phyloP scores from a whole-genome alignment of 1,140 invertebrate genomes.

The Thalassaphorura encarpata region DNA sequence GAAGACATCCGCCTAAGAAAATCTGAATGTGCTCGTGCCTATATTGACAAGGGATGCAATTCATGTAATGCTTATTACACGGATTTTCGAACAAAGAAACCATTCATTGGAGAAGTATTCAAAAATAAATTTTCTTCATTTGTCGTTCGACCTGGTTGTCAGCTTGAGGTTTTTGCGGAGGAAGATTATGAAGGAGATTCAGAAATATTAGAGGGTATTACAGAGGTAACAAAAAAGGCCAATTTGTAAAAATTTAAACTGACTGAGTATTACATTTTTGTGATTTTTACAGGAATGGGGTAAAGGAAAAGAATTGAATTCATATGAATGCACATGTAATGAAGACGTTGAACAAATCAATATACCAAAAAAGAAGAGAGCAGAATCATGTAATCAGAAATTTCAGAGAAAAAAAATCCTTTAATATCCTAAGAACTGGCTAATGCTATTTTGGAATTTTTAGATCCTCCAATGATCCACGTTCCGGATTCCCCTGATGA shows the following conservation, averaged over 20 bases:
- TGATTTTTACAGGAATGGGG: neutral
- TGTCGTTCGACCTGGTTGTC: slow-evolving; percentile 5
- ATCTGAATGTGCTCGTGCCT: slow-evolving; percentile 11
- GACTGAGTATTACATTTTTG: neutral
- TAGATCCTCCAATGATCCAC: slow-evolving; percentile 11
- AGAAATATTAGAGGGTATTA: neutral
- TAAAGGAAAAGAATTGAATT: neutral
- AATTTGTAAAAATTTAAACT: neutral
- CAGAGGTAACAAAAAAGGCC: too few relatives aligned
- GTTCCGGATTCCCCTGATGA: neutral
- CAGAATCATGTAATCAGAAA: neutral
- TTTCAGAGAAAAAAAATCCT: neutral
- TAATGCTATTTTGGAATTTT: neutral
- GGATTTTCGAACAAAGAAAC: neutral
- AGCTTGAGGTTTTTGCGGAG: slow-evolving; percentile 4
- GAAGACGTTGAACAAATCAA: neutral
- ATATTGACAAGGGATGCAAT: slow-evolving; percentile 10
- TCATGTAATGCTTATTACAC: slow-evolving; percentile 15
- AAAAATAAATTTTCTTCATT: slow-evolving; percentile 1
- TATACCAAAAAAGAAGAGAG: neutral
- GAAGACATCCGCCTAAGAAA: slow-evolving; percentile 11
- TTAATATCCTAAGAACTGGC: neutral
- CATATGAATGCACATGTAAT: neutral
- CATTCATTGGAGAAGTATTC: neutral
- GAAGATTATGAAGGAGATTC: slow-evolving; percentile 18